Evolutionary conservation across 2,113 vertebrate genomes (phyloP), one percentile per base, ranked within the genome.

Genomic region (Sakesphorus luctuosus): DNA sequence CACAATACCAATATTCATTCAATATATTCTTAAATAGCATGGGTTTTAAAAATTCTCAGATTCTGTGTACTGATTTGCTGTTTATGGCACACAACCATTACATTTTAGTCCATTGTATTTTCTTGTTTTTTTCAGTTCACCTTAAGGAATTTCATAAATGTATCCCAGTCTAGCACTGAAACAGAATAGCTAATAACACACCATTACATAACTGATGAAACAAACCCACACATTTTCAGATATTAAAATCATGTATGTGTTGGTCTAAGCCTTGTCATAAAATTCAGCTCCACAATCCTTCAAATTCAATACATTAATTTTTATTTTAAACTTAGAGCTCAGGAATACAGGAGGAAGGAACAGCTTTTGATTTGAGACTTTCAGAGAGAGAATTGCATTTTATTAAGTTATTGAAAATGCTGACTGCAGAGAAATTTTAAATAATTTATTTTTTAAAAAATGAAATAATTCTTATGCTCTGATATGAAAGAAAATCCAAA

Each of bases 401-500:
- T 91, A 92, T 90, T 73, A 83, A 91, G 55, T 76, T 85, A 84
- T 78, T 75, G 38, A 95, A 93, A 96, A 89, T 89, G 90, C 93
- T 96, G 94, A 93, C 84, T 84, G 80, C 43, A 67, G 47, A 87
- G 55, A 77, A 91, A 96, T 83, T 63, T 85, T 89, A 88, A 96
- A 87, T 94, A 93, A 94, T 92, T 94, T 62, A 85, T 91, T 84
- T 89, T n/a, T 59, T 31, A 0, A 20, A 15, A 92, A 96, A 76
- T 79, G 55, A 47, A 91, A 91, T 49, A 61, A 68, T 9, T 92
- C 47, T 72, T 38, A 35, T 33, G 25, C 74, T 87, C 68, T 43
- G 44, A 53, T 84, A 74, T 49, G 72, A 90, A 89, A 91, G 75
- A 61, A 93, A 86, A 93, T 61, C 63, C 90, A 90, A 95, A 84